Percentiles rank a stretch among this genome's conserved stretches.
These are phyloP conservation scores for Nymphalis c-album DNA, from an alignment of 2,888 invertebrate species.

Conservation along the genomic window DNA sequence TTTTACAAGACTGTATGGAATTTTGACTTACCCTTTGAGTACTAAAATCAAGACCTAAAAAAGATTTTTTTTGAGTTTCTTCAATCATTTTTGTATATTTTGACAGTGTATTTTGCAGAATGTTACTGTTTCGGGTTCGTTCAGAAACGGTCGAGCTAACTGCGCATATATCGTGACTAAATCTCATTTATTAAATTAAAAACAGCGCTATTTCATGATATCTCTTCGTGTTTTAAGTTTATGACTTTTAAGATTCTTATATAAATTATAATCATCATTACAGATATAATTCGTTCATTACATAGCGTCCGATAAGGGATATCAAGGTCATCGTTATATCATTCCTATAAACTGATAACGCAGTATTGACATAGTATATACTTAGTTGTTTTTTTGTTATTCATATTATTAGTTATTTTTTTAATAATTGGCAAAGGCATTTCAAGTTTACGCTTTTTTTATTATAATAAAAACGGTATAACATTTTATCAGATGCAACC, in stretches of 20 bases:
- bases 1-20: not conserved
- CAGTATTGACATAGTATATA: not conserved
- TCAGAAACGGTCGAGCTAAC: constrained; percentile 37
- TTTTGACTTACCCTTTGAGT: constrained; percentile 88
- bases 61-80: constrained; percentile 77
- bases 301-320: constrained; percentile 29
- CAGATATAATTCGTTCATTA: constrained; percentile 11
- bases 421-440: no score
- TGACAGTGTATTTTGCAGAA: constrained; percentile 56
- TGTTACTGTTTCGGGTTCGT: constrained; percentile 33
- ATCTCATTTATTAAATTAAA: constrained; percentile 22
- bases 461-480: no score
- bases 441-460: no score
- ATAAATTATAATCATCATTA: constrained; percentile 11
- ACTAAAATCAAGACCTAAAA: constrained; percentile 92
- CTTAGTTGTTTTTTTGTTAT: not conserved
- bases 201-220: constrained; percentile 22
- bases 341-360: not conserved
- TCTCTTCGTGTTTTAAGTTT: constrained; percentile 28
- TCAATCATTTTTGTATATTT: constrained; percentile 66
- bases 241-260: constrained; percentile 14
- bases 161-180: constrained; percentile 32
- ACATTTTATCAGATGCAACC: no score
- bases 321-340: constrained; percentile 13
- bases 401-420: no score